Conservation (phyloP, 1,140 invertebrate genomes). For the Heliconius himera region DNA sequence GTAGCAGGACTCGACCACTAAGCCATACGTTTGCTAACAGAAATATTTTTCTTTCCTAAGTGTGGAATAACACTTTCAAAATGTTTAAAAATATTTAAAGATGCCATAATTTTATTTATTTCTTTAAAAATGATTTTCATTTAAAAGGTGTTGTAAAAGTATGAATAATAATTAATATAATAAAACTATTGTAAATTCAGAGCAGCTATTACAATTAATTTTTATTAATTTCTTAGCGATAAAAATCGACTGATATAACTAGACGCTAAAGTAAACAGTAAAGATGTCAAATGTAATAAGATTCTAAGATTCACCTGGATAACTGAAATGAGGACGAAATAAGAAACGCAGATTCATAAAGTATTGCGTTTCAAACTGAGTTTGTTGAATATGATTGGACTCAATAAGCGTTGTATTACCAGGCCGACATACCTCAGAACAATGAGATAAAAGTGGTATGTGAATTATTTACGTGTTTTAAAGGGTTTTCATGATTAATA, state of each 20-base stretch:
- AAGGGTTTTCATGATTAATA: neutral
- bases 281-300: conserved; percentile 17
- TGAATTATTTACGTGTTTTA: neutral
- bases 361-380: conserved; percentile 28
- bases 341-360: conserved; percentile 33
- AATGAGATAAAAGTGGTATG: neutral
- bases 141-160: neutral
- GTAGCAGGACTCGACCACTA: too few relatives aligned
- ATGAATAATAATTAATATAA: too few relatives aligned
- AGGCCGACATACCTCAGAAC: neutral
- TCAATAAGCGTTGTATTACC: conserved; percentile 29
- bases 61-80: too few relatives aligned
- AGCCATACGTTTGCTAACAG: too few relatives aligned
- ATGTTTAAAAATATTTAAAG: too few relatives aligned
- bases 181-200: too few relatives aligned
- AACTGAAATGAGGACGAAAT: conserved; percentile 30
- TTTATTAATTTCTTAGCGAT: too few relatives aligned
- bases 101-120: too few relatives aligned
- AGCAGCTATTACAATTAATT: too few relatives aligned
- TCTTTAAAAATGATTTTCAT: too few relatives aligned
- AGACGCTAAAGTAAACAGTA: neutral
- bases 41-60: too few relatives aligned
- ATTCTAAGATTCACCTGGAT: conserved; percentile 16
- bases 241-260: neutral
- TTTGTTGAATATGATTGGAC: conserved; percentile 33